Evolutionary conservation across 2,888 invertebrate genomes (phyloP), one percentile per base, ranked within the genome.

Genomic region (Phortica okadai): DNA sequence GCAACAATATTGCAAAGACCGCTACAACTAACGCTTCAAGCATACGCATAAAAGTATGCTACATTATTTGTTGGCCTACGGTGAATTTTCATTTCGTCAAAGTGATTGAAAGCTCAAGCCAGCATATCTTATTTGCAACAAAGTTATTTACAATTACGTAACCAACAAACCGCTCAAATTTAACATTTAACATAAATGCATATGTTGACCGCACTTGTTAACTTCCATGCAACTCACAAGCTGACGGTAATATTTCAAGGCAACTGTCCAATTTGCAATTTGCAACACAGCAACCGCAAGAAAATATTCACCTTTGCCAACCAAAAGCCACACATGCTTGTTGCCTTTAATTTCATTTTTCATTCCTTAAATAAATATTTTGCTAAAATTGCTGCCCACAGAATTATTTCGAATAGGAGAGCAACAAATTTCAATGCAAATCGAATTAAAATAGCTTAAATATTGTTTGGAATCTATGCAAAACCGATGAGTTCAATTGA

Each of bases 261-360:
- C 33, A 5, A 33, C 33, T 21, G 21, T 33, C 33, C 33, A 5
- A 33, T 21, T 21, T 21, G 4, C 33, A 33, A 33, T 33, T 62
- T 25, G n/a, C 16, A 62, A 62, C 16, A 21, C 62, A 62, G 4
- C 56, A 56, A 62, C 62, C 62, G 25, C 62, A 62, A 62, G 21
- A 25, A 16, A 62, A 16, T 62, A 16, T 62, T 5, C 56, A 16
- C 62, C 62, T 62, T 25, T 7, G 10, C 62, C 21, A 7, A 25
- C 14, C 50, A 14, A 14, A 14, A 11, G 50, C 50, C 50, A 50
- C 10, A 8, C 50, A 14, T 2, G 8, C 50, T 50, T 50, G 2
- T 50, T 8, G 2, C 50, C 50, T 50, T 50, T 50, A 1, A 14
- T 50, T 50, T 5, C 8, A 50, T 50, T 14, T 50, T 50, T 8